Base-by-base conservation (phyloP, 1,140 invertebrate genomes). In the Rhopalosiphum padi region DNA sequence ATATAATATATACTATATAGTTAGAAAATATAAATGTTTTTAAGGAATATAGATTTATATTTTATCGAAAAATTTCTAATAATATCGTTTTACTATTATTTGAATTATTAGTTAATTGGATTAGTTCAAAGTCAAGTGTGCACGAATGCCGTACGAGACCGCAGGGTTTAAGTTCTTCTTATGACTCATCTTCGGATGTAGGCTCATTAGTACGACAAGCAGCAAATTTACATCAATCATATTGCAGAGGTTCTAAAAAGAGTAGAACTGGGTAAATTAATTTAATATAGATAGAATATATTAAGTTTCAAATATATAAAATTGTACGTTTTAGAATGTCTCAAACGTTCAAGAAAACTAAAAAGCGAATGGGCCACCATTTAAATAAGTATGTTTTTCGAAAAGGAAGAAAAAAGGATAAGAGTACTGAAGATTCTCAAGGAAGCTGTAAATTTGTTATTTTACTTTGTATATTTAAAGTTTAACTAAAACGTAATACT, bases 281-380 rank as follows among this genome's bases (percentile, higher is more conserved):
- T 77, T 77, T n/a, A 77, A 77, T 6, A 77, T n/a, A 1, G 1
- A 77, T 77, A n/a, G 30, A n/a, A 37, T 89, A 37, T 30, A 55
- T 55, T 21, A 23, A 23, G 23, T 30, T 30, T 87, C 93, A 55
- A 89, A 89, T 53, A n/a, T n/a, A 6, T n/a, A 22, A 43, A 46
- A 43, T 30, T 60, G 6, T 22, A 48, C 11, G 43, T 94, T 95
- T 60, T 93, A 96, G 96, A 94, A 95, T 96, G 90, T 96, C 96
- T 86, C 95, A 96, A n/a, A 95, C 94, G 5, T 93, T 94, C 41
- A 96, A 97, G 95, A 97, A 97, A 95, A 98, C 98, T 23, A 97
- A 97, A 95, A 97, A 97, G 94, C 95, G 98, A 94, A 97, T 99
- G 94, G 98, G 99, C 96, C 97, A 98, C 95, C 97, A 98, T 94